Percentiles rank a stretch among this genome's conserved stretches.
These are phyloP conservation scores for Epinephelus awoara DNA, from an alignment of 2,797 vertebrate genomes.

Conservation along the genomic window DNA sequence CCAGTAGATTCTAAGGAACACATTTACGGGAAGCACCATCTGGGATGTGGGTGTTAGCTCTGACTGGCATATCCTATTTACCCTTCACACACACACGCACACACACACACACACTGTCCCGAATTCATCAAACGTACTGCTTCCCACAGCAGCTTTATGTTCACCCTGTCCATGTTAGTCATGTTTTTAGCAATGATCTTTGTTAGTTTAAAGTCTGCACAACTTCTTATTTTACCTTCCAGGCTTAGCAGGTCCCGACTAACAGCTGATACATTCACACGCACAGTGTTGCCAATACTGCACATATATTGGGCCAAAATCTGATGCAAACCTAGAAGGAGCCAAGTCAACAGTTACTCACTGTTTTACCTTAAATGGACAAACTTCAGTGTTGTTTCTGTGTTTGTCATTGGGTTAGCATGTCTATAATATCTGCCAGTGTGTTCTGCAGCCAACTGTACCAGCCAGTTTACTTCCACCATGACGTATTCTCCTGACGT, in stretches of 20 bases:
- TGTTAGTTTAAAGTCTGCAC: not conserved
- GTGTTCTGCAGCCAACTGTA: not conserved
- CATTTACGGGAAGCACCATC: constrained; percentile 62
- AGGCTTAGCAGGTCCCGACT: not conserved
- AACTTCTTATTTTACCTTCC: not conserved
- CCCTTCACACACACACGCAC: not conserved
- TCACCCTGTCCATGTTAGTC: not conserved
- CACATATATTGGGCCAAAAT: not conserved
- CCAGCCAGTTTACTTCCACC: constrained; percentile 12
- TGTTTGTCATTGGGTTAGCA: constrained; percentile 1
- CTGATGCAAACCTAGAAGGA: not conserved
- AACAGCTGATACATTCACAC: not conserved
- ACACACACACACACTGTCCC: not conserved
- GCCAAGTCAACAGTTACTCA: not conserved
- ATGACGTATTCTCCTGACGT: constrained; percentile 27
- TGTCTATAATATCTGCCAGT: constrained; percentile 10
- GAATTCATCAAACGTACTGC: not conserved
- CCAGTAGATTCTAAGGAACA: constrained; percentile 12
- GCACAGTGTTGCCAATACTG: not conserved
- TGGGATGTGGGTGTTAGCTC: constrained; percentile 59
- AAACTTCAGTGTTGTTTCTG: not conserved
- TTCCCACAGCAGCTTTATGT: not conserved
- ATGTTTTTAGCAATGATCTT: not conserved
- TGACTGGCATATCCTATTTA: constrained; percentile 37
- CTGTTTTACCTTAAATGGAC: constrained; percentile 21